Evolutionary conservation across 2,888 invertebrate genomes (phyloP).

Genomic region (Gnatocerus cornutus): DNA sequence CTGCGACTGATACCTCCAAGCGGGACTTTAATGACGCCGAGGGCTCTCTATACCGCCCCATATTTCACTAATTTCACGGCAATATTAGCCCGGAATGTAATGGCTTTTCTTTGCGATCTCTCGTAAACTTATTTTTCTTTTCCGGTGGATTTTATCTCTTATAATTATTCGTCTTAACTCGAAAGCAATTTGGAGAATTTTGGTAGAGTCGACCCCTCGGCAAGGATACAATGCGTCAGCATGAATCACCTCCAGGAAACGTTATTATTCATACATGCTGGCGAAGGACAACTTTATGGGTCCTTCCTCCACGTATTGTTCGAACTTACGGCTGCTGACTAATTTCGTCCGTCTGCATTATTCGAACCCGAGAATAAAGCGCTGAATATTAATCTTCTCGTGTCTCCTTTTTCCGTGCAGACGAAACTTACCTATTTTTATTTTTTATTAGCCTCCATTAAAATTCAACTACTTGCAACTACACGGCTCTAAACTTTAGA

Average conservation of each 20-base stretch:
- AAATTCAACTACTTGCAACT: too few species aligned
- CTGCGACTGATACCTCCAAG: constrained; percentile 53
- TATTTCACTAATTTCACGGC: constrained; percentile 63
- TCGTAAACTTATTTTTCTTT: constrained; percentile 64
- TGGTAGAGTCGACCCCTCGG: not conserved
- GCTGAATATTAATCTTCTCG: not conserved
- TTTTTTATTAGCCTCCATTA: too few species aligned
- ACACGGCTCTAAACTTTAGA: not conserved
- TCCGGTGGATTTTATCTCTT: constrained; percentile 63
- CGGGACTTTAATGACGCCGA: constrained; percentile 39
- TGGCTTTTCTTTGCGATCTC: constrained; percentile 62
- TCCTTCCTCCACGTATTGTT: constrained; percentile 33
- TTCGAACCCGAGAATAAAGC: constrained; percentile 6
- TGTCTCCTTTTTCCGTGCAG: too few species aligned
- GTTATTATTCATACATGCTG: constrained; percentile 32
- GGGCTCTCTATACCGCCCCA: constrained; percentile 56
- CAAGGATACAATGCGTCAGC: constrained; percentile 19
- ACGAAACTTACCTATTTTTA: too few species aligned
- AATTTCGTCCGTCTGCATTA: constrained; percentile 21
- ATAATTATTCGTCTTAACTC: too few species aligned
- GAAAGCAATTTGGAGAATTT: not conserved
- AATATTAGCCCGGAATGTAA: constrained; percentile 62
- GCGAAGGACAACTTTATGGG: constrained; percentile 27
- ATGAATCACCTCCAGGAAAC: constrained; percentile 33
- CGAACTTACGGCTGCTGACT: constrained; percentile 24